Conservation (phyloP, 1,140 invertebrate genomes). For the Pseudomyrmex dendroicus region DNA sequence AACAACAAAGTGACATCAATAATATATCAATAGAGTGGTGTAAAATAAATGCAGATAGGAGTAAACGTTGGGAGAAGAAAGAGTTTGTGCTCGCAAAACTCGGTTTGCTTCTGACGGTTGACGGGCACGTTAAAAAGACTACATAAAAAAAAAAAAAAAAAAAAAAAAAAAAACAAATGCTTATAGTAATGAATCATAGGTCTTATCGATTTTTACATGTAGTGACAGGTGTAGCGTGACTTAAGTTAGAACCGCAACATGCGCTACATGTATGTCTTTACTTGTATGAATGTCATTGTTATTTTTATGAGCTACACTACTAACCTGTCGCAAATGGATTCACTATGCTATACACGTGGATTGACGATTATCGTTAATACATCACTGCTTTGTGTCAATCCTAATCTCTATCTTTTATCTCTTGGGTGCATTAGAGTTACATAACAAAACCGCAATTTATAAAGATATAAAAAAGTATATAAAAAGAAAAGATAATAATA, state of each 20-base stretch:
- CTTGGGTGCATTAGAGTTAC: neutral
- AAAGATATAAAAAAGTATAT: neutral
- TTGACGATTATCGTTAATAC: conserved; percentile 3
- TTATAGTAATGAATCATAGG: conserved; percentile 1
- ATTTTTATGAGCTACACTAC: conserved; percentile 21
- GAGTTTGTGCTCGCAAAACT: too few species aligned
- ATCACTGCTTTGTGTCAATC: neutral
- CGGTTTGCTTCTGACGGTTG: too few species aligned
- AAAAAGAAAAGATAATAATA: neutral
- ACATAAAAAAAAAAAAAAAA: too few species aligned
- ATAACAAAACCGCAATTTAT: neutral
- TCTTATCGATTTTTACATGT: conserved; percentile 4
- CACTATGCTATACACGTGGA: neutral
- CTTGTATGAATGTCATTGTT: neutral
- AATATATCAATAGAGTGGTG: too few species aligned
- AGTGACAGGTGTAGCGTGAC: neutral
- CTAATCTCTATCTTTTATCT: conserved; percentile 12
- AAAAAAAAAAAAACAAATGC: neutral
- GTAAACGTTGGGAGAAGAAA: too few species aligned
- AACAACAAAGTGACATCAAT: neutral
- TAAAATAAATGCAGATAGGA: too few species aligned
- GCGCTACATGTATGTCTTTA: neutral
- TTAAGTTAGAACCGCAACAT: neutral
- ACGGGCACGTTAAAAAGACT: too few species aligned
- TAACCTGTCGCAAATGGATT: conserved; percentile 24